Percentiles rank a stretch among this genome's conserved stretches.
phyloP scores from a whole-genome alignment of 2,888 invertebrate species.

The Cephus nigrinus region DNA sequence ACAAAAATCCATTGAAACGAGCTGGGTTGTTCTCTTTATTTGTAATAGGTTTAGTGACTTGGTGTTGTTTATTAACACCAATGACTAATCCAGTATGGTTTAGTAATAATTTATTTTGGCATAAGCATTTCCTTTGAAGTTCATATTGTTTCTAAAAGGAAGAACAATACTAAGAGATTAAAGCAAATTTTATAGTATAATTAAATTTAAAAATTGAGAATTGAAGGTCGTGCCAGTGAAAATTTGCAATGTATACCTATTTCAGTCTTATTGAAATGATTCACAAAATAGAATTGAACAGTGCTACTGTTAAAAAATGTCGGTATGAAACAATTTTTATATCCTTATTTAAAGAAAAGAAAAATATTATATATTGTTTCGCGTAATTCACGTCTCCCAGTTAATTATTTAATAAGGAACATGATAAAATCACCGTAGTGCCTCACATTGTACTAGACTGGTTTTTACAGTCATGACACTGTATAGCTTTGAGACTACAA shows the following conservation, averaged over 20 bases:
- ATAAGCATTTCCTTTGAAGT: slow-evolving; percentile 44
- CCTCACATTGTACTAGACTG: slow-evolving; percentile 11
- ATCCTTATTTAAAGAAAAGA: neutral
- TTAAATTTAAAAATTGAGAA: slow-evolving; percentile 7
- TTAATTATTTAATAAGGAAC: neutral
- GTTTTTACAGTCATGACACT: slow-evolving; percentile 4
- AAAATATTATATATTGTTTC: neutral
- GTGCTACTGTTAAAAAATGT: neutral
- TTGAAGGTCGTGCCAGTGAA: neutral
- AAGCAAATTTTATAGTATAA: slow-evolving; percentile 11
- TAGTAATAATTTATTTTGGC: slow-evolving; percentile 73
- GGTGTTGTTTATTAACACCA: slow-evolving; percentile 82
- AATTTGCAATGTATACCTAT: too few relatives aligned
- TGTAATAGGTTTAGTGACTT: slow-evolving; percentile 79
- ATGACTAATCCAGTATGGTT: slow-evolving; percentile 79
- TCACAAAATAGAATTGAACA: neutral
- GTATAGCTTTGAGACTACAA: neutral
- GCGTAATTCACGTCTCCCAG: neutral
- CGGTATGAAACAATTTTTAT: neutral
- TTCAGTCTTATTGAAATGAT: too few relatives aligned
- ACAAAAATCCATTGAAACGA: slow-evolving; percentile 71
- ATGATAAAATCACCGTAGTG: slow-evolving; percentile 17
- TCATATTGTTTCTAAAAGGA: neutral
- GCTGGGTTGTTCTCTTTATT: slow-evolving; percentile 75
- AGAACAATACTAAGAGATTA: slow-evolving; percentile 3